Conservation (phyloP, 2,797 vertebrate species). For the Hapalemur alaotrensis region DNA sequence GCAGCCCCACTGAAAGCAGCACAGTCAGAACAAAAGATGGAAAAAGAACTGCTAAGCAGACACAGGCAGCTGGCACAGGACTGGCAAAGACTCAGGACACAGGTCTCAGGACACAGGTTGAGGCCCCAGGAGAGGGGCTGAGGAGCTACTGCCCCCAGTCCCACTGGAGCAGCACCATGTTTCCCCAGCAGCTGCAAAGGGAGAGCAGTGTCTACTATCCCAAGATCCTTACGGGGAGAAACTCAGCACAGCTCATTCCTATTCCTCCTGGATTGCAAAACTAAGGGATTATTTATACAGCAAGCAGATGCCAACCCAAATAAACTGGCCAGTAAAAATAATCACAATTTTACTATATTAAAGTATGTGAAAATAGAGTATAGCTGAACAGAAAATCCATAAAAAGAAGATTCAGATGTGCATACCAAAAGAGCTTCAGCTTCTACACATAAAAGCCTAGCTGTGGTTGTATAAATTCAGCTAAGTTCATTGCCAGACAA, state of each 20-base stretch:
- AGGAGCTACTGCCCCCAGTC: neutral
- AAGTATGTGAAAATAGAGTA: constrained; percentile 68
- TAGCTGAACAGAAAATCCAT: constrained; percentile 71
- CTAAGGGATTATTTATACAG: constrained; percentile 45
- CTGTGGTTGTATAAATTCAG: neutral
- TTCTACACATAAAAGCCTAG: neutral
- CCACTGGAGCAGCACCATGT: too few species aligned
- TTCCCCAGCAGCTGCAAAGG: neutral
- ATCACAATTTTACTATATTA: constrained; percentile 70
- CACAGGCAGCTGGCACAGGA: neutral
- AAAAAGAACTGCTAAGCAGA: neutral
- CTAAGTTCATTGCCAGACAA: neutral
- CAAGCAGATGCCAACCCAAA: constrained; percentile 54
- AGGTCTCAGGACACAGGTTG: neutral
- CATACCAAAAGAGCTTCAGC: constrained; percentile 66
- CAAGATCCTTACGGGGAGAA: neutral
- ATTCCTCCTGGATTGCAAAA: constrained; percentile 43
- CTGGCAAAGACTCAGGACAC: neutral
- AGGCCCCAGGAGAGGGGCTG: neutral
- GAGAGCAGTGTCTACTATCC: neutral
- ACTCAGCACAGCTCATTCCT: constrained; percentile 28
- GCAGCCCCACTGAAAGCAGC: neutral
- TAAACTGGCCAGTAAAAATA: constrained; percentile 68
- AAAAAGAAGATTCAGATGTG: constrained; percentile 55
- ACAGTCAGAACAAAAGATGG: neutral